These are phyloP conservation scores for Neogobius melanostomus DNA, from an alignment of 2,113 vertebrate species.

Conservation along the genomic window DNA sequence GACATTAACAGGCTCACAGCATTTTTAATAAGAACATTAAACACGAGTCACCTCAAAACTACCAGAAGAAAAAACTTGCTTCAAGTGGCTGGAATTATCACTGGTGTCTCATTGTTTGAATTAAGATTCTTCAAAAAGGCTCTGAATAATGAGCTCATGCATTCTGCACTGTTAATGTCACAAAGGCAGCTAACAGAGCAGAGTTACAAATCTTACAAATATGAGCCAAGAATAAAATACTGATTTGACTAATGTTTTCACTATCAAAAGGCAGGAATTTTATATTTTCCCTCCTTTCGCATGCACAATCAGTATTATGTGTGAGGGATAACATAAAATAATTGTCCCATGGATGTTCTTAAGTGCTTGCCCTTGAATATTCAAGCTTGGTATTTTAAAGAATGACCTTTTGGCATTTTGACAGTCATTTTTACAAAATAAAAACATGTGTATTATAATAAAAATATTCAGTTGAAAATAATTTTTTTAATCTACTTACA, in stretches of 20 bases:
- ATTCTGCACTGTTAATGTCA: constrained; percentile 50
- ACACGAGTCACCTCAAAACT: constrained; percentile 62
- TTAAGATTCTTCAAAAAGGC: constrained; percentile 39
- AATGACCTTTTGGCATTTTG: constrained; percentile 75
- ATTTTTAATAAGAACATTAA: constrained; percentile 33
- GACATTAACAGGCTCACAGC: constrained; percentile 47
- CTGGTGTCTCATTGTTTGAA: constrained; percentile 42
- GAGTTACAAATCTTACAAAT: constrained; percentile 60
- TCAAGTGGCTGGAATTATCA: constrained; percentile 50
- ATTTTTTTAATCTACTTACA: constrained; percentile 38
- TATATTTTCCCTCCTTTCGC: constrained; percentile 53
- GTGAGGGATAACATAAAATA: constrained; percentile 54
- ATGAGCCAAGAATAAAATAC: constrained; percentile 56
- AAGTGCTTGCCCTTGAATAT: constrained; percentile 80
- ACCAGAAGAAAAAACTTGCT: constrained; percentile 20
- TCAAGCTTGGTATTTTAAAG: constrained; percentile 58
- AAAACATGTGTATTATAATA: constrained; percentile 35
- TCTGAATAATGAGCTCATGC: constrained; percentile 55
- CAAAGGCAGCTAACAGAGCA: constrained; percentile 73
- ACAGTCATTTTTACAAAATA: constrained; percentile 54
- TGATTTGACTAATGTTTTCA: constrained; percentile 65
- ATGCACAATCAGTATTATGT: constrained; percentile 72
- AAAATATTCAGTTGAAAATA: constrained; percentile 45
- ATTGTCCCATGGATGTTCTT: constrained; percentile 49
- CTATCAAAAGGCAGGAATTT: constrained; percentile 64